Evolutionary conservation across 2,797 vertebrate genomes (phyloP), one percentile per base, ranked within the genome.

Genomic region (Heterohyrax brucei): DNA sequence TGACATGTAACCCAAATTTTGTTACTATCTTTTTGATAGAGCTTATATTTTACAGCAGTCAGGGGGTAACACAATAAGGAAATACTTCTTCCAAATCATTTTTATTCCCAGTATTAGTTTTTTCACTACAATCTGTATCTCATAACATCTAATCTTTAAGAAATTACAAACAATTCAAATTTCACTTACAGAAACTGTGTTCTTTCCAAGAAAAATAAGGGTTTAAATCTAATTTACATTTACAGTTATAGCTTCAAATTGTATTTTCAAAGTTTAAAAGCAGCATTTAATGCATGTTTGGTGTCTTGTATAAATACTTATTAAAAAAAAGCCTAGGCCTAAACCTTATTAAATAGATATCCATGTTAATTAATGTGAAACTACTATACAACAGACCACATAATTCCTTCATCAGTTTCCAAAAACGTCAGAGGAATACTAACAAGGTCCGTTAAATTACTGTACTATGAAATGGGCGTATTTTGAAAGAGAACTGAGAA

Each of bases 251-350:
- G 72, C 39, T 83, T 95, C 73, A 88, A 93, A 88, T 33, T 89
- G 0, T 72, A 95, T 79, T 91, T 87, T 91, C 56, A 44, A 97
- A 95, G 72, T 95, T 97, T 92, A 95, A 97, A 95, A 91, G 66
- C 48, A 95, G 70, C 66, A 97, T 76, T 96, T 97, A 93, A 95
- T 93, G 79, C 91, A 72, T 84, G 72, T 96, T 89, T 96, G 96
- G 92, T 96, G 91, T 97, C 88, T 95, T 93, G 30, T 61, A 96
- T 50, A 95, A 73, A 96, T 91, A 93, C 94, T 91, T 75, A 13
- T 83, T 77, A 89, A 19, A 92, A 95, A 89, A 95, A 92, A 3
- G 56, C 83, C 19, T 62, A 46, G 5, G 64, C 81, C 44, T 91
- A 96, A 92, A 56, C 56, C 80, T 94, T 94, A 95, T 22, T 50